These are phyloP conservation scores for Cryptocephalus moraei DNA, from an alignment of 2,888 invertebrate genomes.

Conservation along the genomic window DNA sequence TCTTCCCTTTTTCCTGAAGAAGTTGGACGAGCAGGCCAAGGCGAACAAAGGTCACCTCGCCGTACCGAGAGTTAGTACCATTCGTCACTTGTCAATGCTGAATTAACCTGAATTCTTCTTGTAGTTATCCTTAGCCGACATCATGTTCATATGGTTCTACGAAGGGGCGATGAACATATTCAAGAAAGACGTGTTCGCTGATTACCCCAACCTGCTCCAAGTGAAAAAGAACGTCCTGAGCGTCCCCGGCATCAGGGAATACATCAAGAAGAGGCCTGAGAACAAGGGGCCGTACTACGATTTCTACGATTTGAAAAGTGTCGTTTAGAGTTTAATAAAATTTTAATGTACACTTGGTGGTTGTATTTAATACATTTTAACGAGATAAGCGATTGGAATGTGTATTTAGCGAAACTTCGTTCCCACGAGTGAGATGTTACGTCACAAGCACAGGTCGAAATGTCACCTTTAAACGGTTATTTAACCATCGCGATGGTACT, in stretches of 20 bases:
- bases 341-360: too few species aligned
- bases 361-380: too few species aligned
- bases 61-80: constrained; percentile 4
- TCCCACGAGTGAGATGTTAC: too few species aligned
- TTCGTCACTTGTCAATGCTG: neutral
- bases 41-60: constrained; percentile 8
- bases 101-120: neutral
- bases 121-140: constrained; percentile 9
- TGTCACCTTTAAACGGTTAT: too few species aligned
- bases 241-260: constrained; percentile 50
- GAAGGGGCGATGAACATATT: constrained; percentile 1
- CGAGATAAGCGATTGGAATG: too few species aligned
- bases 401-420: too few species aligned
- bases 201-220: constrained; percentile 46
- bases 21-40: constrained; percentile 3
- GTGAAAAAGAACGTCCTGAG: constrained; percentile 46
- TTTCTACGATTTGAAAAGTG: constrained; percentile 4
- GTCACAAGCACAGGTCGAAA: too few species aligned
- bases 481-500: too few species aligned
- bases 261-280: constrained; percentile 47
- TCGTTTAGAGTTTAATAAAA: neutral
- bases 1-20: constrained; percentile 1
- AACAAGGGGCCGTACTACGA: too few species aligned
- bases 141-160: constrained; percentile 5
- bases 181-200: constrained; percentile 31